Percentiles rank a stretch among this genome's conserved stretches.
Conservation (phyloP, 2,888 invertebrate species). For the Saturnia japonica region DNA sequence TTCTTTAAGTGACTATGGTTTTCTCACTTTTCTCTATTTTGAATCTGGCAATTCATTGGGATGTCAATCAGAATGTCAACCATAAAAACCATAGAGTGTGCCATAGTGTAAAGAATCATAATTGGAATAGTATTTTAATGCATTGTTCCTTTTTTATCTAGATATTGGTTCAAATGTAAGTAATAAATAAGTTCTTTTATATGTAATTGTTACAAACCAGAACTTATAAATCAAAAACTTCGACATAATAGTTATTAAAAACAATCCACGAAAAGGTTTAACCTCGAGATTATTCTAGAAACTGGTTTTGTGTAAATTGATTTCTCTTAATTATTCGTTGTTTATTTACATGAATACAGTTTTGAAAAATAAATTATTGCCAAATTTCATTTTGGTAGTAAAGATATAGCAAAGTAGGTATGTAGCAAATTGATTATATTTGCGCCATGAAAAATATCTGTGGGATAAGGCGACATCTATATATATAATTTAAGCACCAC, state of each 20-base stretch:
- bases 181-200: not conserved
- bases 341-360: too few relatives aligned
- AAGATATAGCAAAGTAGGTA: not conserved
- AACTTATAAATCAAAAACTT: not conserved
- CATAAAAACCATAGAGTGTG: constrained; percentile 1
- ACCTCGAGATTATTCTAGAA: not conserved
- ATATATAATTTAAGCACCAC: not conserved
- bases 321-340: not conserved
- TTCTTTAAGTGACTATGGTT: too few relatives aligned
- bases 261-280: not conserved
- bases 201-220: not conserved
- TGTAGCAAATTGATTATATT: not conserved
- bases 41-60: not conserved
- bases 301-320: not conserved
- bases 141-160: not conserved
- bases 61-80: not conserved
- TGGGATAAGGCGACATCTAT: not conserved
- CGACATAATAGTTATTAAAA: not conserved
- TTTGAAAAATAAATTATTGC: too few relatives aligned
- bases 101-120: constrained; percentile 3
- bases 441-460: not conserved
- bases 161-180: not conserved
- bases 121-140: not conserved
- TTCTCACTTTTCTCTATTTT: not conserved
- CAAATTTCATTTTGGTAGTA: not conserved